Base-by-base conservation (phyloP, 2,113 vertebrate genomes). In the Coturnix japonica region DNA sequence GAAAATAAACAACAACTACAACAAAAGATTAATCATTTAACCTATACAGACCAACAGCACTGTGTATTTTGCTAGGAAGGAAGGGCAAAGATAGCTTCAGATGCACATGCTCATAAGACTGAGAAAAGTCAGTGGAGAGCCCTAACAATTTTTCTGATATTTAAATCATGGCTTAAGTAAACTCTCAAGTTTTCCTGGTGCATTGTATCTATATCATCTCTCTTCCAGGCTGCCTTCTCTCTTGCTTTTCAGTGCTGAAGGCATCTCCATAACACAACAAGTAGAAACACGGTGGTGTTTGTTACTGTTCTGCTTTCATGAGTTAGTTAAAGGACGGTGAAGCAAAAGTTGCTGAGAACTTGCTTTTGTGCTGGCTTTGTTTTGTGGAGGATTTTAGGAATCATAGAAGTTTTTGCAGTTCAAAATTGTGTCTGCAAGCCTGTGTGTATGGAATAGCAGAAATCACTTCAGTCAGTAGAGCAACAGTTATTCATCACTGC, bases 381-480 rank as follows among this genome's bases (percentile, higher is more conserved):
- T 71, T 2, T 5, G 3, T 15, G 35, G 54, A 47, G 41, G 7
- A 30, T 87, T 87, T 67, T 44, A 49, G 19, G 28, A 7, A 28
- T 77, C 60, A 70, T 13, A 37, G 60, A 66, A 35, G 25, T 87
- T 87, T 91, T 37, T 89, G 37, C 57, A 46, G 13, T 28, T n/a
- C 5, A 56, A 46, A 41, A 28, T 22, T 35, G 60, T n/a, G 63
- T 22, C 49, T 57, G 26, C 73, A 64, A 66, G 41, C 25, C 8
- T 4, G 1, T 0, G 1, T 5, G 63, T 22, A 5, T 1, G 1
- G 39, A 30, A 4, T 2, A 2, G 6, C 51, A 17, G 47, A 53
- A 14, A 47, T 53, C 35, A 4, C 0, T 0, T 1, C 17, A 37
- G 14, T 22, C 57, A 7, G 37, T 2, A 30, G 21, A 77, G 41